Percentiles rank a stretch among this genome's conserved stretches.
phyloP scores from a whole-genome alignment of 2,797 vertebrate species.

The Phalanger gymnotis region DNA sequence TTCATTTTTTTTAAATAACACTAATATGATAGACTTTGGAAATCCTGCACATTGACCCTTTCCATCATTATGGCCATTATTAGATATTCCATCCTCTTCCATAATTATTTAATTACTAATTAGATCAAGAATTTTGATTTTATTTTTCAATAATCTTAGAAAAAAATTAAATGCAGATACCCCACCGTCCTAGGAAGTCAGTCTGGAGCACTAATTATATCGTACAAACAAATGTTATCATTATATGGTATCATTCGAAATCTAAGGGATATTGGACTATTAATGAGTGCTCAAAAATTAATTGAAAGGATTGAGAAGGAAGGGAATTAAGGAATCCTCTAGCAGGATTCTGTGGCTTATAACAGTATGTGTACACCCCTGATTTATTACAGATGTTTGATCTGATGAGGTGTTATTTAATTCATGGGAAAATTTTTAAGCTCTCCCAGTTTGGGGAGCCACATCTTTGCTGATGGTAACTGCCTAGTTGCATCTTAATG shows the following conservation, averaged over 20 bases:
- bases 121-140: slow-evolving; percentile 33
- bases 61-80: slow-evolving; percentile 1
- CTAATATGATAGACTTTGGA: slow-evolving; percentile 32
- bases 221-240: slow-evolving; percentile 45
- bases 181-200: slow-evolving; percentile 39
- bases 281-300: neutral
- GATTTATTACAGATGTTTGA: slow-evolving; percentile 14
- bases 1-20: slow-evolving; percentile 22
- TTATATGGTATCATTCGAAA: slow-evolving; percentile 31
- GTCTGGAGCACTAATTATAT: neutral
- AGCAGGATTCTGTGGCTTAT: slow-evolving; percentile 22
- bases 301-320: slow-evolving; percentile 1
- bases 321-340: slow-evolving; percentile 51
- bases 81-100: neutral
- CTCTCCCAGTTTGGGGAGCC: slow-evolving; percentile 20
- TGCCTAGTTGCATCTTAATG: slow-evolving; percentile 22
- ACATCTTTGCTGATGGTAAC: slow-evolving; percentile 11
- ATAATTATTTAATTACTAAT: neutral
- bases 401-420: slow-evolving; percentile 7
- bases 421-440: slow-evolving; percentile 53
- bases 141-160: slow-evolving; percentile 31
- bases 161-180: slow-evolving; percentile 17
- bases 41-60: slow-evolving; percentile 23
- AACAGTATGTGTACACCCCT: slow-evolving; percentile 41
- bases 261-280: neutral